Evolutionary conservation across 2,888 invertebrate genomes (phyloP), one percentile per base, ranked within the genome.

Genomic region (Aspidiotus destructor): DNA sequence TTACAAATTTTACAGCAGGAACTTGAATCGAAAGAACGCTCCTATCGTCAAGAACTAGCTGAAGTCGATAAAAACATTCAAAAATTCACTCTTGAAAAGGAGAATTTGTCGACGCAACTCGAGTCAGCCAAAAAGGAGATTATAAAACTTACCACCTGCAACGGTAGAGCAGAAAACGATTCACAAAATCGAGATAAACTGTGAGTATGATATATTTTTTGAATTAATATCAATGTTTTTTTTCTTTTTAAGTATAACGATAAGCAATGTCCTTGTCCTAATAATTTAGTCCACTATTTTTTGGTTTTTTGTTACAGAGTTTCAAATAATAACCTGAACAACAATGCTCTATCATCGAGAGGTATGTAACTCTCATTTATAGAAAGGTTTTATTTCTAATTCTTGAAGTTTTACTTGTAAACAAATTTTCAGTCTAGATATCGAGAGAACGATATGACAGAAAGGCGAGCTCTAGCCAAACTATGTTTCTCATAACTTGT

Each of bases 21-120:
- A 48, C 48, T 48, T 48, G n/a, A 13, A 48, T n/a, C n/a, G 11
- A 48, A 48, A 48, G 48, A 48, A 48, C 10, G n/a, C 11, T 11
- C 48, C 6, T 48, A 48, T n/a, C 48, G 48, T 3, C 11, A 48
- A 13, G 48, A 48, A n/a, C 48, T 48, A 3, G 48, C 48, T 3
- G 48, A 48, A n/a, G 16, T 63, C 63, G 41, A 63, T 15, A 70
- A 61, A 60, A 65, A 28, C 41, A 65, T 62, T 13, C 69, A 62
- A 28, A 41, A 8, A 28, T 62, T 69, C 55, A 17, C 54, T 6
- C 54, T 61, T 8, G 69, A 69, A 15, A 69, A 69, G 54, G 63
- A 63, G 54, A 63, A 41, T 16, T 41, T 63, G 40, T n/a, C 53
- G 11, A 41, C 41, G 1, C 53, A 63, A 54, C 54, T 52, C 8